Conservation (phyloP, 2,888 invertebrate species). For the Diadromus collaris region DNA sequence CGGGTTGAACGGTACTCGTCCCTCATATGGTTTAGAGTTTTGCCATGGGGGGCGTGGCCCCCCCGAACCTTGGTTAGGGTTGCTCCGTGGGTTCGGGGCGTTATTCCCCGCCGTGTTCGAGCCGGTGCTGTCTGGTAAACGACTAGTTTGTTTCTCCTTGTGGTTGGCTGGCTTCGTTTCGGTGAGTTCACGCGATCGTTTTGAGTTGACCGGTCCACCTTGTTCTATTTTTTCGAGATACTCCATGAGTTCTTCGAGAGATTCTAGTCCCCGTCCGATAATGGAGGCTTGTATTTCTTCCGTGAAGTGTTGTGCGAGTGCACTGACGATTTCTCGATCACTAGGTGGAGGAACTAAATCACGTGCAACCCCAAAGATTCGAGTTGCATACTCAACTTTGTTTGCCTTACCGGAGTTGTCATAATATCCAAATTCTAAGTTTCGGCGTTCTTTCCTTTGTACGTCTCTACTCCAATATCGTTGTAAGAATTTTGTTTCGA, state of each 20-base stretch:
- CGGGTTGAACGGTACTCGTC: no score
- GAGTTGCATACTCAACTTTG: background rate
- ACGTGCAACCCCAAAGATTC: background rate
- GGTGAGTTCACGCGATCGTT: background rate
- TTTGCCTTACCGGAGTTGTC: no score
- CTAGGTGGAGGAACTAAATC: background rate
- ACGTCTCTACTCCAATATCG: constrained; percentile 14
- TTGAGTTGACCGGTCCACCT: background rate
- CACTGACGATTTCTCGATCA: background rate
- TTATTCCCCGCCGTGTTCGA: no score
- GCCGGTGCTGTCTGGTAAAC: background rate
- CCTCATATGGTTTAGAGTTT: no score
- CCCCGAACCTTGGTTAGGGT: no score
- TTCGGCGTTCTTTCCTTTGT: background rate
- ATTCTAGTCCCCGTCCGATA: constrained; percentile 2
- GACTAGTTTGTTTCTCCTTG: background rate
- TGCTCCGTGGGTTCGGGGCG: no score
- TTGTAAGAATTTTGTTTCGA: background rate
- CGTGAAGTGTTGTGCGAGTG: background rate
- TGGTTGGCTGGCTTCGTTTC: background rate
- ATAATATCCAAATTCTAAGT: constrained; percentile 6
- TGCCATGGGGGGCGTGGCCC: no score
- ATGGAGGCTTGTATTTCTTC: constrained; percentile 1
- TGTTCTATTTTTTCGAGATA: constrained; percentile 8
- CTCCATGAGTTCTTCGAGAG: background rate